Conservation (phyloP, 1,140 invertebrate species). For the Bombus breviceps region DNA sequence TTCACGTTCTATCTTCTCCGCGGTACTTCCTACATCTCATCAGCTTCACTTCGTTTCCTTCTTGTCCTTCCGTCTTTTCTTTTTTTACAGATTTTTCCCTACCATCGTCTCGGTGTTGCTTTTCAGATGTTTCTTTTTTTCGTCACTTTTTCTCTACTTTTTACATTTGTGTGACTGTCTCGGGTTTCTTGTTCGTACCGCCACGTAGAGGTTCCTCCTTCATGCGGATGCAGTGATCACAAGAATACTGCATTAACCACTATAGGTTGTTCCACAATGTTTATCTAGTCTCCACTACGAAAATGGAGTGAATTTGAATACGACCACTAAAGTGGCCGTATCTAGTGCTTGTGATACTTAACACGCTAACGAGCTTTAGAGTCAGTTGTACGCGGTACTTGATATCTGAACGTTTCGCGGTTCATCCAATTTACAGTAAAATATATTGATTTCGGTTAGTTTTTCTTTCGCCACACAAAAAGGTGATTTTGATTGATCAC, state of each 20-base stretch:
- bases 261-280: conserved; percentile 21
- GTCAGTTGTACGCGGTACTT: background rate
- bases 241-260: background rate
- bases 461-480: background rate
- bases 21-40: conserved; percentile 26
- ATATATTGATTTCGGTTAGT: background rate
- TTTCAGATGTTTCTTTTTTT: background rate
- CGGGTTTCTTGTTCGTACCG: background rate
- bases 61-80: background rate
- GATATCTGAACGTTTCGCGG: background rate
- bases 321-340: background rate
- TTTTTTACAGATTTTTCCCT: background rate
- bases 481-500: background rate
- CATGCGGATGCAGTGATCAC: conserved; percentile 21
- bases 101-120: background rate
- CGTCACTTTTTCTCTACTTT: background rate
- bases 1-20: background rate
- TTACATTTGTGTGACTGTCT: background rate
- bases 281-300: conserved; percentile 52
- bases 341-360: background rate
- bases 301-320: conserved; percentile 50
- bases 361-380: background rate
- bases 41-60: conserved; percentile 10
- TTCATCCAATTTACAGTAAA: background rate
- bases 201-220: background rate